Evolutionary conservation across 2,113 vertebrate genomes (phyloP), one percentile per base, ranked within the genome.

Genomic region (Tachysurus fulvidraco): DNA sequence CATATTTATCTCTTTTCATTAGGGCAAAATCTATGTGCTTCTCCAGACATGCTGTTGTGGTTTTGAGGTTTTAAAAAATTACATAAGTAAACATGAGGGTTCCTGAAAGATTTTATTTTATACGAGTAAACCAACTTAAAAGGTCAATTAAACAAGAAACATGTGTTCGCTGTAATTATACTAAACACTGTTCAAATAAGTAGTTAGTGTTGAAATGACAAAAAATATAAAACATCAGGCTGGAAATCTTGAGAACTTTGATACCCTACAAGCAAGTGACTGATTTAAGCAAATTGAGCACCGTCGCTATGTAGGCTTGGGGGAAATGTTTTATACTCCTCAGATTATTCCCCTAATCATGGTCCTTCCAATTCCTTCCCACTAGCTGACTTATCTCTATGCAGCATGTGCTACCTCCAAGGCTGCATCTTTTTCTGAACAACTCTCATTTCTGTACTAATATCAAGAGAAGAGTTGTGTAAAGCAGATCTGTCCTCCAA

Each of bases 91-190:
- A 54, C 62, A 52, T 62, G 65, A 2, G 41, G 73, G 67, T 79
- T 69, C 9, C 14, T 79, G 52, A 62, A 62, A 83, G 21, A 30
- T 78, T 76, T 62, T 50, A 44, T 76, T 62, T 62, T 77, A 36
- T 9, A 14, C 67, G 77, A n/a, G 71, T 79, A 85, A 50, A 85
- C 19, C 21, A 50, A 13, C 74, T 79, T 67, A 85, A 76, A 52
- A 21, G 50, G 21, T 69, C 55, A 80, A 85, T 85, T 85, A 60
- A 60, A 67, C 60, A 79, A 52, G 76, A 80, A 85, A 80, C 41
- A 2, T 78, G 44, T 78, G 57, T 60, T 85, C 76, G 78, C 44
- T n/a, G 28, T 67, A 79, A 80, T 85, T 85, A 79, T 64, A 21
- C 74, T 65, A 55, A 85, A 80, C 28, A 65, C 54, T 50, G 55